phyloP scores from a whole-genome alignment of 2,113 vertebrate species.

The Ancistrus triradiatus region DNA sequence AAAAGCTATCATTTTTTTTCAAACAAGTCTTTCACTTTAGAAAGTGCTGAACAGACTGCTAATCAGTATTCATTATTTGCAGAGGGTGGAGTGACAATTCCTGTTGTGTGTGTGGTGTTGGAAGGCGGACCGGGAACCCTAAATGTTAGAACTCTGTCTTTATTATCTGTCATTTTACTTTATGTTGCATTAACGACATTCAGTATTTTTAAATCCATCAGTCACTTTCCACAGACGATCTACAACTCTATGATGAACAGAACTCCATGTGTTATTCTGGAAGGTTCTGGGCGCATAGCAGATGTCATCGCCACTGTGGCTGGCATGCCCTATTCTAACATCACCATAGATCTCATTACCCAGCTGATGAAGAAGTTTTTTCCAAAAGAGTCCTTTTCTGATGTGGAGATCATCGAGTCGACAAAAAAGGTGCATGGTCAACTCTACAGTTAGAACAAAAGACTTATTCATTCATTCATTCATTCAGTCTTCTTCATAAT shows the following conservation, averaged over 20 bases:
- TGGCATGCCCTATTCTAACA: constrained; percentile 62
- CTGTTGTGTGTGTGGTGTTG: constrained; percentile 88
- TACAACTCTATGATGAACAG: constrained; percentile 80
- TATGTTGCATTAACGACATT: neutral
- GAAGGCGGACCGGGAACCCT: constrained; percentile 92
- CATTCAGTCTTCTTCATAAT: too few species aligned
- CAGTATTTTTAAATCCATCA: neutral
- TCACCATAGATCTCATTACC: constrained; percentile 76
- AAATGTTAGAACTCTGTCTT: constrained; percentile 69
- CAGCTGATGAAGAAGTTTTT: constrained; percentile 77
- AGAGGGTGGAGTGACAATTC: constrained; percentile 78
- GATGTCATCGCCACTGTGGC: constrained; percentile 88
- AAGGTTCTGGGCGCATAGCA: constrained; percentile 88
- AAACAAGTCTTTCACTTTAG: neutral
- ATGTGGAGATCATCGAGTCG: constrained; percentile 76
- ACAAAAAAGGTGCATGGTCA: constrained; percentile 87
- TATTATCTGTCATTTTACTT: neutral
- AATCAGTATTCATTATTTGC: constrained; percentile 12
- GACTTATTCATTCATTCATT: too few species aligned
- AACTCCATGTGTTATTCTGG: constrained; percentile 88
- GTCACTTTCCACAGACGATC: constrained; percentile 75
- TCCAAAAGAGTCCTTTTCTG: constrained; percentile 70
- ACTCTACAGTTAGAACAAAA: too few species aligned
- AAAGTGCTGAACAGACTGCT: too few species aligned
- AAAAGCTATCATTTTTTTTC: too few species aligned